A percentile compares a stretch with the other conserved stretches of the same genome.
phyloP scores from a whole-genome alignment of 2,888 invertebrate species.

The Pelosia muscerda region DNA sequence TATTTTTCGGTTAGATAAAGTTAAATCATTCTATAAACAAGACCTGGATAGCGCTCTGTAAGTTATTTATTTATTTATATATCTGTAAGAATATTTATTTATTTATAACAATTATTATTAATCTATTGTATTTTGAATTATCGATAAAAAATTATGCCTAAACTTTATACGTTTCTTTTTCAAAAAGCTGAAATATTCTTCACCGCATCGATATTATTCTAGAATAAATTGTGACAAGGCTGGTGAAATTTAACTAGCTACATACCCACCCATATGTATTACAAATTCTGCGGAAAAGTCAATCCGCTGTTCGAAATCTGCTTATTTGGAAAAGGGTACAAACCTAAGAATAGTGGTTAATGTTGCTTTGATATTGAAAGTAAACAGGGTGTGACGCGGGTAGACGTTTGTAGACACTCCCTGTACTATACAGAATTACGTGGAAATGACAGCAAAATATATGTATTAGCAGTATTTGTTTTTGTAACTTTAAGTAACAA shows the following conservation, averaged over 20 bases:
- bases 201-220: background rate
- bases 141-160: background rate
- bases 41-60: too few relatives aligned
- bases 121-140: background rate
- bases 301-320: conserved; percentile 43
- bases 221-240: too few relatives aligned
- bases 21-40: background rate
- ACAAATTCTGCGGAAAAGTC: conserved; percentile 49
- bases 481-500: background rate
- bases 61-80: background rate
- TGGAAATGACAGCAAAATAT: conserved; percentile 31
- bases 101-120: background rate
- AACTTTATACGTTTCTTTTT: background rate
- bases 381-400: conserved; percentile 60
- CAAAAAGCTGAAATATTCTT: too few relatives aligned
- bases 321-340: conserved; percentile 59
- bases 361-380: conserved; percentile 53
- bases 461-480: background rate
- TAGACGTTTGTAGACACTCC: conserved; percentile 54
- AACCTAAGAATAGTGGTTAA: conserved; percentile 51
- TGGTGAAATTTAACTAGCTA: background rate
- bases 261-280: conserved; percentile 14
- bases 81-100: too few relatives aligned
- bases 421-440: conserved; percentile 47
- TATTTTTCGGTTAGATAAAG: background rate